Evolutionary conservation across 2,888 invertebrate genomes (phyloP), one percentile per base, ranked within the genome.

Genomic region (Apocheima hispidaria): DNA sequence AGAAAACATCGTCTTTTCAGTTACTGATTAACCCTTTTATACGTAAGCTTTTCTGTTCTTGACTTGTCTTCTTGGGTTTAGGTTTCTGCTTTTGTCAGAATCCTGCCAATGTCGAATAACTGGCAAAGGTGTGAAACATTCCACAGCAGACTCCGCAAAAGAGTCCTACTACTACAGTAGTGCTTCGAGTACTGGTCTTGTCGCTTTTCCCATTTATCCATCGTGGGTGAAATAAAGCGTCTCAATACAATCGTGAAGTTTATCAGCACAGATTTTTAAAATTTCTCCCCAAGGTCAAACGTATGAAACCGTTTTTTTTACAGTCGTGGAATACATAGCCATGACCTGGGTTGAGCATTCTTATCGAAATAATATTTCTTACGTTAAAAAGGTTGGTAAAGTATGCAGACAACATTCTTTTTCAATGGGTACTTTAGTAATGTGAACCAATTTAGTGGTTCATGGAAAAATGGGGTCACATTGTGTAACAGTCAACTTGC

Each of bases 301-400:
- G 41, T 48, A 49, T 28, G 40, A 16, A 46, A 35, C 23, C 49
- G 14, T 33, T 28, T 16, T 51, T 30, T 44, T 43, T 58, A 58
- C 58, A 33, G n/a, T 44, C 36, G 28, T 14, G 16, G 21, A 41
- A 43, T 33, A 35, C 40, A 48, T 52, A 59, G 49, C 60, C 60
- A 54, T 60, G 60, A 60, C 60, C 54, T 28, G 54, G 50, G 43
- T 44, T 50, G 38, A 38, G 36, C 50, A 21, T 54, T 48, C 40
- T 59, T 51, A 49, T 41, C 49, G 36, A 21, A 50, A 21, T 26
- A 36, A 54, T 30, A 49, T 30, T 49, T 53, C 44, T 51, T 52
- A 52, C 46, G 52, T 28, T 40, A 5, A 60, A 58, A 48, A 26
- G 56, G 52, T 40, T 53, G 43, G 26, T 2, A 26, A 36, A 40